A percentile compares a stretch with the other conserved stretches of the same genome.
Conservation (phyloP, 1,140 invertebrate genomes). For the Drosophila serrata region DNA sequence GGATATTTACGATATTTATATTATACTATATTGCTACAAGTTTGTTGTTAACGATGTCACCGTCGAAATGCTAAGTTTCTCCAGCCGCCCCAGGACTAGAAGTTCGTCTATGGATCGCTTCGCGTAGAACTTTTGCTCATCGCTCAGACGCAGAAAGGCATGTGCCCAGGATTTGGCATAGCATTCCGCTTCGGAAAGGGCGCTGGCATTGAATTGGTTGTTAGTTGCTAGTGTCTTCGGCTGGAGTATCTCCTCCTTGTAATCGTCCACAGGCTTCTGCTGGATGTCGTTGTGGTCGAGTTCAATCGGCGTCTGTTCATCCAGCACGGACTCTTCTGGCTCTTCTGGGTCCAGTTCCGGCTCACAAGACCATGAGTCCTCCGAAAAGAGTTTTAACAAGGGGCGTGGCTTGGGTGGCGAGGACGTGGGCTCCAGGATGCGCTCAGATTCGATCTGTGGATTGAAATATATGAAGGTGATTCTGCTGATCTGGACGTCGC, state of each 20-base stretch:
- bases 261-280: conserved; percentile 6
- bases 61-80: conserved; percentile 63
- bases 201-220: conserved; percentile 44
- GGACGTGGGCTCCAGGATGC: neutral
- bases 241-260: conserved; percentile 14
- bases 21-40: conserved; percentile 44
- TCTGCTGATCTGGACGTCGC: neutral
- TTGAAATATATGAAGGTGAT: too few species aligned
- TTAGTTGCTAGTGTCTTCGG: neutral
- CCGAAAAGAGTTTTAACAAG: conserved; percentile 62
- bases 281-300: conserved; percentile 37
- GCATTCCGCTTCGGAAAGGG: conserved; percentile 65
- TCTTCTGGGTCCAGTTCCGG: conserved; percentile 7
- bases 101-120: conserved; percentile 75
- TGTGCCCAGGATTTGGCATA: conserved; percentile 72
- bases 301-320: conserved; percentile 52
- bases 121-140: conserved; percentile 73
- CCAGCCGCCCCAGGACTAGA: conserved; percentile 58
- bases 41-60: conserved; percentile 68
- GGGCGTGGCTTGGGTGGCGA: conserved; percentile 32
- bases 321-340: neutral
- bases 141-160: conserved; percentile 67
- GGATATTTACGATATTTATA: neutral
- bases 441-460: neutral
- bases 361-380: conserved; percentile 55